Percentiles rank a stretch among this genome's conserved stretches.
Evolutionary conservation across 2,888 invertebrate species (phyloP).

Genomic region (Rambutsinella grinnellia): DNA sequence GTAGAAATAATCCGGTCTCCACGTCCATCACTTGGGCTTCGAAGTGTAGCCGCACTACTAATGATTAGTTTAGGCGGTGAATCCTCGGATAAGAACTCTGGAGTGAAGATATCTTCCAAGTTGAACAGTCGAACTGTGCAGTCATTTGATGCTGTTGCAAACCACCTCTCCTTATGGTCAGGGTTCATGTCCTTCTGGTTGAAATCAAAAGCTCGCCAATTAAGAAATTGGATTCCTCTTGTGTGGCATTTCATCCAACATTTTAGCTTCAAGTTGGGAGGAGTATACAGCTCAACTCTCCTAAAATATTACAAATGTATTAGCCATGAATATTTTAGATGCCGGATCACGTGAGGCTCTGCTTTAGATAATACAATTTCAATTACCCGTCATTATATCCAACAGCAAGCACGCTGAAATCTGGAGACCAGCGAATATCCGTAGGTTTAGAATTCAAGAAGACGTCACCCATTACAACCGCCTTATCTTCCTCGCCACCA

Average conservation of each 20-base stretch:
- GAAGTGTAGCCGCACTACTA: constrained; percentile 63
- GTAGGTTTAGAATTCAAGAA: constrained; percentile 68
- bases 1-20: constrained; percentile 73
- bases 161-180: constrained; percentile 74
- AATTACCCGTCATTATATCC: constrained; percentile 77
- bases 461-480: constrained; percentile 45
- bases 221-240: constrained; percentile 76
- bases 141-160: constrained; percentile 76
- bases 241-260: constrained; percentile 72
- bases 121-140: constrained; percentile 73
- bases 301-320: constrained; percentile 65
- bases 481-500: constrained; percentile 62
- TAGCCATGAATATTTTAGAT: no score
- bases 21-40: constrained; percentile 73
- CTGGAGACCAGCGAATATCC: constrained; percentile 76
- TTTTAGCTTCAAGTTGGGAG: constrained; percentile 68
- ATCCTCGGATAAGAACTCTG: constrained; percentile 15
- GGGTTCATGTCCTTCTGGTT: constrained; percentile 70
- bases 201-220: constrained; percentile 78
- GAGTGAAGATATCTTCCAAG: constrained; percentile 60
- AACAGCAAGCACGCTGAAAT: constrained; percentile 74
- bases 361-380: constrained; percentile 20
- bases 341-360: no score
- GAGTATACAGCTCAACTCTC: constrained; percentile 68
- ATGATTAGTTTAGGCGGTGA: constrained; percentile 19